Percentiles rank a stretch among this genome's conserved stretches.
phyloP scores from a whole-genome alignment of 1,140 invertebrate genomes.

The Dreissena polymorpha region DNA sequence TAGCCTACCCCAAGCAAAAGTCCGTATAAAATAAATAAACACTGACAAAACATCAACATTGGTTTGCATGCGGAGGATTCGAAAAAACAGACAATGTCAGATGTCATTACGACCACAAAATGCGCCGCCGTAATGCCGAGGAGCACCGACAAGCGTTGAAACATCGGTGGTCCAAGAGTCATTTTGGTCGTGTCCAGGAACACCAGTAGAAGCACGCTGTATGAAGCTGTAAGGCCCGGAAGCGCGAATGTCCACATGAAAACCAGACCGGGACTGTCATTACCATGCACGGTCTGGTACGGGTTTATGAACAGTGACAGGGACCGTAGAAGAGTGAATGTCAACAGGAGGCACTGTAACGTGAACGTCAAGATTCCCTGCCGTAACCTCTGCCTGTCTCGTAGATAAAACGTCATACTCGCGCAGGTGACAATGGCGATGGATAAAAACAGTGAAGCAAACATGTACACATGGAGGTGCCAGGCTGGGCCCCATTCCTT shows the following conservation, averaged over 20 bases:
- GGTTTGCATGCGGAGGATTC: constrained; percentile 25
- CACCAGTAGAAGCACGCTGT: constrained; percentile 59
- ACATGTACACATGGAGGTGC: constrained; percentile 59
- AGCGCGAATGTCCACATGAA: constrained; percentile 59
- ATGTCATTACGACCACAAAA: constrained; percentile 39
- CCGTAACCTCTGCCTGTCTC: neutral
- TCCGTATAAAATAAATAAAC: constrained; percentile 58
- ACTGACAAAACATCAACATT: constrained; percentile 58
- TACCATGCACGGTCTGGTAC: constrained; percentile 24
- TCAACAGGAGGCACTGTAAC: constrained; percentile 51
- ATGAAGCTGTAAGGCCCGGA: constrained; percentile 58
- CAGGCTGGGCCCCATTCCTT: constrained; percentile 55
- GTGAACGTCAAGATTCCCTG: constrained; percentile 42
- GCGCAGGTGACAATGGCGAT: constrained; percentile 20
- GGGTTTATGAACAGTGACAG: constrained; percentile 54
- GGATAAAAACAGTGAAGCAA: constrained; percentile 43
- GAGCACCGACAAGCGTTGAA: constrained; percentile 54
- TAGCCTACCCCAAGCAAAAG: constrained; percentile 47
- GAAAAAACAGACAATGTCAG: constrained; percentile 48
- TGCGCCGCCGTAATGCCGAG: constrained; percentile 49
- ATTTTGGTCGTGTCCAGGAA: constrained; percentile 64
- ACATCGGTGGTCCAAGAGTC: constrained; percentile 59
- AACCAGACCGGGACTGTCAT: constrained; percentile 17
- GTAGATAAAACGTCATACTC: constrained; percentile 30
- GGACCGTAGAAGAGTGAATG: constrained; percentile 51